Evolutionary conservation across 2,888 invertebrate genomes (phyloP).

Genomic region (Lacanobia oleracea): DNA sequence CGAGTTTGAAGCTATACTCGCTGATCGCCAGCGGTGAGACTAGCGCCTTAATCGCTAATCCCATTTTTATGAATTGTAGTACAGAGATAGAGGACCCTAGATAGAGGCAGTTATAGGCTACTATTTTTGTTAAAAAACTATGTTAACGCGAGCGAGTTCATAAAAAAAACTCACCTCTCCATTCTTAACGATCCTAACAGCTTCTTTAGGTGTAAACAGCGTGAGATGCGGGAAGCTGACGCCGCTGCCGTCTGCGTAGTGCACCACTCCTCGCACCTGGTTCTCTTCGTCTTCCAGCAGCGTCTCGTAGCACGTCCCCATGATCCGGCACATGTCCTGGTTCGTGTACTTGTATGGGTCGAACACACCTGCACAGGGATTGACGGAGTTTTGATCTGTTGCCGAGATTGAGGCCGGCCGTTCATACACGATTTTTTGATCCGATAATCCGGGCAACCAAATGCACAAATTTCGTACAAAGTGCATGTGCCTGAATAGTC

Average conservation of each 20-base stretch:
- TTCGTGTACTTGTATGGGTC: conserved; percentile 94
- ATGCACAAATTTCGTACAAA: neutral
- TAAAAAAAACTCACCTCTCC: conserved; percentile 91
- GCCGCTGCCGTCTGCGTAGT: conserved; percentile 94
- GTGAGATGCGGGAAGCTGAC: conserved; percentile 94
- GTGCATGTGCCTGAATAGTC: neutral
- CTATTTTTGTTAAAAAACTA: too few relatives aligned
- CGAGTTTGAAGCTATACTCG: too few relatives aligned
- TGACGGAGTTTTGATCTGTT: neutral
- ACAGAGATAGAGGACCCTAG: too few relatives aligned
- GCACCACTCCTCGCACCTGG: conserved; percentile 94
- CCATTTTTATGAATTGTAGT: too few relatives aligned
- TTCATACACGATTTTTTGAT: neutral
- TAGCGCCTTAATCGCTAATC: too few relatives aligned
- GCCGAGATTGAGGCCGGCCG: neutral
- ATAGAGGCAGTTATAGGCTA: too few relatives aligned
- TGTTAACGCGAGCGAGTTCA: too few relatives aligned
- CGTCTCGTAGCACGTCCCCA: conserved; percentile 94
- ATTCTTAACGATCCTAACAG: conserved; percentile 95
- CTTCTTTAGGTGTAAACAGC: conserved; percentile 94
- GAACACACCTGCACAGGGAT: conserved; percentile 91
- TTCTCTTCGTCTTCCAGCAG: conserved; percentile 95
- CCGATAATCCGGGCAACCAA: neutral
- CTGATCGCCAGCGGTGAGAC: too few relatives aligned
- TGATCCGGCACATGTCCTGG: conserved; percentile 94